These are phyloP conservation scores for Cairina moschata DNA, from an alignment of 2,113 vertebrate genomes.

Conservation along the genomic window DNA sequence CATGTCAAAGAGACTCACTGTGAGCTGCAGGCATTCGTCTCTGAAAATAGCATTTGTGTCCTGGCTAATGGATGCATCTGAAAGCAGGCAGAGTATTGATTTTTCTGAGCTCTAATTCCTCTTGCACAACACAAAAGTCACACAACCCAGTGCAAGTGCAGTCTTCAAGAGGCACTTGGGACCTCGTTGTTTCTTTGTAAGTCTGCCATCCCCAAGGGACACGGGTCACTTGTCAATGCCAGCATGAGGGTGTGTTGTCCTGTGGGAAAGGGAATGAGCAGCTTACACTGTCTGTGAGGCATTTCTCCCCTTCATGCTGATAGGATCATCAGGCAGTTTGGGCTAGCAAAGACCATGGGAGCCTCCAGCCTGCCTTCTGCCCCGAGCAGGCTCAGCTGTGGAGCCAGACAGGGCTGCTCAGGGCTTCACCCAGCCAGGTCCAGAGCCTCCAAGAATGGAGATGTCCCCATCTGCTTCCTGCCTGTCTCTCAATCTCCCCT, in stretches of 20 bases:
- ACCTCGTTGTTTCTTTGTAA: not conserved
- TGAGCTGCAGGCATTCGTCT: not conserved
- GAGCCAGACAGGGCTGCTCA: not conserved
- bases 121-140: not conserved
- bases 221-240: not conserved
- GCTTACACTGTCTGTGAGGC: not conserved
- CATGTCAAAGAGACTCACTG: not conserved
- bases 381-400: not conserved
- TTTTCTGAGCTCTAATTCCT: not conserved
- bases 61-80: not conserved
- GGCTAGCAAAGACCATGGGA: not conserved
- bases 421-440: not conserved
- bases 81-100: not conserved
- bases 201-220: not conserved
- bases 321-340: rapidly evolving
- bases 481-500: not conserved
- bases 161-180: not conserved
- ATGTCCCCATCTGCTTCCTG: no score
- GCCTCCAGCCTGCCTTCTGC: no score
- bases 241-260: not conserved
- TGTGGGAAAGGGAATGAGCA: not conserved
- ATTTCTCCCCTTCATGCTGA: not conserved
- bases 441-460: not conserved
- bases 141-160: not conserved
- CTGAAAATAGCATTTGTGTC: not conserved